Base-by-base conservation (phyloP, 1,140 invertebrate genomes). In the Sogatella furcifera region DNA sequence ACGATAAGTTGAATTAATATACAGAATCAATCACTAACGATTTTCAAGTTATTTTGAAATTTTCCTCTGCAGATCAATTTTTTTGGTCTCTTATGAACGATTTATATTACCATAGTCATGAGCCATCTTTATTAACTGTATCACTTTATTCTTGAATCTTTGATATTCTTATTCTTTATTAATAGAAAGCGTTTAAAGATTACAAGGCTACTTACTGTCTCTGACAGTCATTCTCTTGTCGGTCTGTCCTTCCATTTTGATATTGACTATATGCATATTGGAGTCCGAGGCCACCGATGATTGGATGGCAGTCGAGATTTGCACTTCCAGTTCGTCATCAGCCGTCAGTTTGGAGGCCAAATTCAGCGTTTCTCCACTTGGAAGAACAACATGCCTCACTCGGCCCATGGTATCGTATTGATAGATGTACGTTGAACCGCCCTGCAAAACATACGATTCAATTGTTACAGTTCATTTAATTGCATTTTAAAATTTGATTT, bases 351-450 rank as follows among this genome's bases (percentile, higher is more conserved):
- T 82, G 0, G 89, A 89, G 31, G 75, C 80, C 46, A 96, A 81
- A 59, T 85, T 81, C 14, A 94, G 81, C 58, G 85, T 86, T 76
- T 95, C 92, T 55, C 93, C 93, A 62, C 90, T 95, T 17, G 93
- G 91, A 67, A 95, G 79, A 52, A 92, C 89, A 22, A 92, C 85
- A 65, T 86, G 84, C 0, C 84, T 85, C 6, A 94, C 83, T 28
- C 93, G 80, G 6, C 92, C 93, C 55, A 92, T 80, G 69, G 84
- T 81, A 66, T 95, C 90, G 66, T 95, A 96, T 68, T 88, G 85
- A 69, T 95, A 96, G 59, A 94, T 85, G 61, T 87, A 92, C 0
- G 90, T 90, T 72, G 92, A 83, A n/a, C 85, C 84, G 61, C 86
- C 87, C 84, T 86, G 66, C 44, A 80, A 62, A 64, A 55, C 56